These are phyloP conservation scores for Drosophila sp. DNA, from an alignment of 1,140 invertebrate species.

Conservation along the genomic window DNA sequence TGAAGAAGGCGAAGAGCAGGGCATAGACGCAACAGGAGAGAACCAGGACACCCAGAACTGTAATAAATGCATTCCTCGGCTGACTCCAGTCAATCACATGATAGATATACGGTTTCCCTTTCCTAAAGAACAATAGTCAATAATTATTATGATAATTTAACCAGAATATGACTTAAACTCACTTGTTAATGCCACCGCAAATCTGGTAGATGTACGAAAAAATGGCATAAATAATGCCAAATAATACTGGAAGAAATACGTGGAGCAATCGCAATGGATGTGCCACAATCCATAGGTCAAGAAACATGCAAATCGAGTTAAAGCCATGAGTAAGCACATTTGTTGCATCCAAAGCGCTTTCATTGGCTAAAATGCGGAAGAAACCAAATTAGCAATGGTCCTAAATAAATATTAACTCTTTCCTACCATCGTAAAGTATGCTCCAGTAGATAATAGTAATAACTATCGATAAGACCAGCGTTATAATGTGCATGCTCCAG, in stretches of 20 bases:
- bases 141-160: neutral
- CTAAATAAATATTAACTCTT: neutral
- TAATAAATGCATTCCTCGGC: slow-evolving; percentile 84
- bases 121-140: slow-evolving; percentile 74
- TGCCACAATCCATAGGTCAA: slow-evolving; percentile 89
- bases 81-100: slow-evolving; percentile 89
- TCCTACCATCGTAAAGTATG: slow-evolving; percentile 86
- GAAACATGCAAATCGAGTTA: slow-evolving; percentile 90
- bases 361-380: slow-evolving; percentile 48
- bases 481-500: slow-evolving; percentile 87
- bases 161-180: slow-evolving; percentile 42
- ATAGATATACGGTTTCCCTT: slow-evolving; percentile 88
- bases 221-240: slow-evolving; percentile 88
- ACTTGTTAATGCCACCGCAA: slow-evolving; percentile 89
- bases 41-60: slow-evolving; percentile 85
- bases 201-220: slow-evolving; percentile 90
- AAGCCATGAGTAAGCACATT: slow-evolving; percentile 90
- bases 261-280: slow-evolving; percentile 89
- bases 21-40: slow-evolving; percentile 85
- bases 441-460: slow-evolving; percentile 88
- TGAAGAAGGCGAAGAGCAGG: slow-evolving; percentile 75
- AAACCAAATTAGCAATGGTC: neutral
- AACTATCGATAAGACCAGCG: slow-evolving; percentile 86
- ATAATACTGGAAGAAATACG: slow-evolving; percentile 88
- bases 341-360: slow-evolving; percentile 84